phyloP scores from a whole-genome alignment of 2,797 vertebrate genomes.

The Gila robusta region DNA sequence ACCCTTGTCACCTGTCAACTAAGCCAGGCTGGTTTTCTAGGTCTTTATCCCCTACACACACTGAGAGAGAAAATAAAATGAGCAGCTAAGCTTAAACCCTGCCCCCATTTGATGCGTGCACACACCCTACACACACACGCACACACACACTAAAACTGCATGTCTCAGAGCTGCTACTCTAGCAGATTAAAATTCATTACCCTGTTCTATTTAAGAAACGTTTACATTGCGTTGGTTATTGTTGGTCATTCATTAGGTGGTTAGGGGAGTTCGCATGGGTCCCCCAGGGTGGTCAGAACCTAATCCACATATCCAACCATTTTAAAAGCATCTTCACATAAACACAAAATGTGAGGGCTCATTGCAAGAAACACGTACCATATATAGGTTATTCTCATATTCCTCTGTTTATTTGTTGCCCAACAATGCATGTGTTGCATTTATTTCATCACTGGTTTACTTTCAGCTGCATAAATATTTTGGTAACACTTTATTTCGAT shows the following conservation, averaged over 20 bases:
- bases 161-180: constrained; percentile 82
- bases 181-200: constrained; percentile 88
- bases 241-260: constrained; percentile 64
- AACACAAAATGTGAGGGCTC: not conserved
- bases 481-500: not conserved
- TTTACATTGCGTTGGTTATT: constrained; percentile 71
- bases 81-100: constrained; percentile 63
- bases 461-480: not conserved
- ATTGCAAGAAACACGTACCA: not conserved
- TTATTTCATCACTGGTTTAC: not conserved
- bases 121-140: constrained; percentile 65
- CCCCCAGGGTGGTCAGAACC: constrained; percentile 54
- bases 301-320: constrained; percentile 57
- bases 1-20: constrained; percentile 90
- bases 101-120: constrained; percentile 54
- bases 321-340: constrained; percentile 47
- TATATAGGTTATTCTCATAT: not conserved
- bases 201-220: constrained; percentile 77
- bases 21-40: constrained; percentile 86
- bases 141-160: constrained; percentile 79
- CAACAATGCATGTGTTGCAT: not conserved
- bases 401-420: not conserved
- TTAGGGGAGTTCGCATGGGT: constrained; percentile 59
- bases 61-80: constrained; percentile 71
- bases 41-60: constrained; percentile 86